Evolutionary conservation across 2,888 invertebrate genomes (phyloP).

Genomic region (Sphaerophoria rueppellii): DNA sequence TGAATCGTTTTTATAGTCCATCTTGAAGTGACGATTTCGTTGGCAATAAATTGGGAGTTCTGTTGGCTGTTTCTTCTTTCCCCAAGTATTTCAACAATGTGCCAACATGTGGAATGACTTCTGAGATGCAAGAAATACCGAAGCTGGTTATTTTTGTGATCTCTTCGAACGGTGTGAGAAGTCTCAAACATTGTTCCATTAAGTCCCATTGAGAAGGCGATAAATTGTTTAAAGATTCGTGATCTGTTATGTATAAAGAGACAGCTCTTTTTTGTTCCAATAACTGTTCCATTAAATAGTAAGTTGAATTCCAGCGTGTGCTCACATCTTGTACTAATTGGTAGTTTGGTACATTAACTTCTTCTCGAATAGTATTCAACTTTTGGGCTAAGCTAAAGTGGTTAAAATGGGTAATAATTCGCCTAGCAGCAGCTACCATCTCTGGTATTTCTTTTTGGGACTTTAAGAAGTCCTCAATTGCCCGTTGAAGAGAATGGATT

Average conservation of each 20-base stretch:
- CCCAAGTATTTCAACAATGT: slow-evolving; percentile 49
- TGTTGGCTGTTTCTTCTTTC: slow-evolving; percentile 10
- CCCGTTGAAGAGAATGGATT: slow-evolving; percentile 51
- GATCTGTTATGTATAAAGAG: slow-evolving; percentile 37
- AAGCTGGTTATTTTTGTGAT: slow-evolving; percentile 74
- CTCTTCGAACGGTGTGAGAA: slow-evolving; percentile 74
- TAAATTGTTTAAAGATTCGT: slow-evolving; percentile 53
- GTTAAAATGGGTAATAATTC: slow-evolving; percentile 75
- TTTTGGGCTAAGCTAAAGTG: slow-evolving; percentile 74
- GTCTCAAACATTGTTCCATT: slow-evolving; percentile 54
- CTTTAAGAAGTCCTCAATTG: slow-evolving; percentile 62
- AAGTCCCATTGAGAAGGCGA: slow-evolving; percentile 48
- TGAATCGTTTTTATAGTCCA: not conserved
- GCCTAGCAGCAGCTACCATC: slow-evolving; percentile 51
- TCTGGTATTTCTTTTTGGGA: slow-evolving; percentile 62
- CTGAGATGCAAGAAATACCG: slow-evolving; percentile 70
- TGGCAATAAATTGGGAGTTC: no score
- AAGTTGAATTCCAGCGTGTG: slow-evolving; percentile 54
- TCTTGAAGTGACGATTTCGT: not conserved
- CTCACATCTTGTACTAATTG: slow-evolving; percentile 66
- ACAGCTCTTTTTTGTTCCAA: slow-evolving; percentile 43
- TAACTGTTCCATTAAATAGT: slow-evolving; percentile 37
- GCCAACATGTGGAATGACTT: slow-evolving; percentile 74
- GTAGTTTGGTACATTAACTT: slow-evolving; percentile 72
- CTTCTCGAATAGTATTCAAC: slow-evolving; percentile 67